These are phyloP conservation scores for Microplitis deprimator DNA, from an alignment of 2,888 invertebrate genomes.

Conservation along the genomic window DNA sequence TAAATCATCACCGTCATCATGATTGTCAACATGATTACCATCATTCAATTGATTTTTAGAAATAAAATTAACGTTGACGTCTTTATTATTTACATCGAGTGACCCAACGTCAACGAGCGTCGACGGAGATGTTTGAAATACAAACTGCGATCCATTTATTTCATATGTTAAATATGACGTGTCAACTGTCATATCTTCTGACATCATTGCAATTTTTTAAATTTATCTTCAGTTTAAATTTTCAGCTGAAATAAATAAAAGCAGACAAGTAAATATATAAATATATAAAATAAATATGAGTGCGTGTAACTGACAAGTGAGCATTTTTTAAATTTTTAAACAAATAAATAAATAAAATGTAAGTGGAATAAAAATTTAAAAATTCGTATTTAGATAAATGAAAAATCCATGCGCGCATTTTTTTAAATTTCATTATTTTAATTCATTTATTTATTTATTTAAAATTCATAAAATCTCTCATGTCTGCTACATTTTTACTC, in stretches of 20 bases:
- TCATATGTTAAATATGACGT: constrained; percentile 61
- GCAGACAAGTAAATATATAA: not conserved
- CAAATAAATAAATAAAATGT: too few species aligned
- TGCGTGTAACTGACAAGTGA: too few species aligned
- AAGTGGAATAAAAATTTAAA: too few species aligned
- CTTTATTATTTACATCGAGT: constrained; percentile 12
- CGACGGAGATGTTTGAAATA: constrained; percentile 55
- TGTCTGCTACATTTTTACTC: too few species aligned
- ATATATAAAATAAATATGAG: not conserved
- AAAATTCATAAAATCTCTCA: too few species aligned
- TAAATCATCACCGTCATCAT: not conserved
- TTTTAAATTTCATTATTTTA: not conserved
- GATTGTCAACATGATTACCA: too few species aligned
- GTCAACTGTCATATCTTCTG: constrained; percentile 39
- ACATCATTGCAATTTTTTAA: not conserved
- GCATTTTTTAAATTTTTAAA: too few species aligned
- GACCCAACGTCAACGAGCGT: constrained; percentile 46
- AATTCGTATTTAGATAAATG: too few species aligned
- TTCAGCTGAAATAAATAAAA: not conserved
- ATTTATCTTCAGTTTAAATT: not conserved
- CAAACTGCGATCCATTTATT: constrained; percentile 63
- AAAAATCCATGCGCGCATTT: too few species aligned
- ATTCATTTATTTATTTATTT: not conserved
- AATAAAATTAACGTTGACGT: constrained; percentile 9
- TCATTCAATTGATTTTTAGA: not conserved